Base-by-base conservation (phyloP, 2,888 invertebrate species). In the Epinotia demarniana region DNA sequence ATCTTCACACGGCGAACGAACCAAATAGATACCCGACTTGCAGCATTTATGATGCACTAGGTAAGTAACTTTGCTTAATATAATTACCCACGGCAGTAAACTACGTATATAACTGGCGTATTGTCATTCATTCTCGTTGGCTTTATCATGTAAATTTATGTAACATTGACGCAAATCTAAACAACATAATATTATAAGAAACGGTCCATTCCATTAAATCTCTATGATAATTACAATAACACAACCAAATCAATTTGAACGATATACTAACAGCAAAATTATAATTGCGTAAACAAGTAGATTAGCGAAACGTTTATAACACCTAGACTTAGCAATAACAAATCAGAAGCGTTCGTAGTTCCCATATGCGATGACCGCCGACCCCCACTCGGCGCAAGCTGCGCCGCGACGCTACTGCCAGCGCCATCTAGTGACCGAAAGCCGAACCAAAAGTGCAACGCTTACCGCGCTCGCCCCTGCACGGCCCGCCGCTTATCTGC, bases 361-460 rank as follows among this genome's bases (percentile, higher is more conserved):
- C 68, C 62, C 76, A 72, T 76, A 43, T 23, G 53, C 70, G 46
- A 57, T 77, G 77, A 72, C 58, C 55, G 66, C 76, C 57, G 78
- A 80, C 76, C 79, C 77, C 77, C 78, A 79, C 78, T 64, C 62
- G 70, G 53, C 33, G 33, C 67, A n/a, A 19, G 53, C n/a, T 67
- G 71, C n/a, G 71, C 71, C 78, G 78, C 19, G 70, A 68, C 55
- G 71, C 27, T 49, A 86, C 89, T 72, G 11, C 74, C 87, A 85
- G 72, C 90, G 91, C 90, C 93, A 93, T 92, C 93, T 89, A 84
- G 90, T 80, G 89, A 78, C 84, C 86, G 85, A 90, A 88, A 90
- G 87, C 85, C 18, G 77, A 58, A 81, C 74, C 73, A 80, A 78
- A 79, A 75, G 70, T 75, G 75, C 70, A 75, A 71, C 58, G 39